Evolutionary conservation across 2,113 vertebrate species (phyloP).

Genomic region (Pseudopodoces humilis): DNA sequence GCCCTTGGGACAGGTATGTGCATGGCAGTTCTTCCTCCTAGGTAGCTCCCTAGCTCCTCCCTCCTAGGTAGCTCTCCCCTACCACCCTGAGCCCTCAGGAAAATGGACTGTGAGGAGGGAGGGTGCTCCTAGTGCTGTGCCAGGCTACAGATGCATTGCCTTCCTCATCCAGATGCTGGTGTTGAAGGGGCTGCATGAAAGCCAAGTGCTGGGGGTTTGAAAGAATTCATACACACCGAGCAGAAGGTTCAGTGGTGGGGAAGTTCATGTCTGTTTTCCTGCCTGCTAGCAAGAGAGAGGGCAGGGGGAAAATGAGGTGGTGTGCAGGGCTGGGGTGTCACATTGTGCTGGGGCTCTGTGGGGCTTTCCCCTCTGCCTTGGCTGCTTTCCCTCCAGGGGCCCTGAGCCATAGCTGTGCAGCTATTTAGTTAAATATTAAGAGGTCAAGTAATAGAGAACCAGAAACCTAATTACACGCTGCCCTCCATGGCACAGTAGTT

Average conservation of each 20-base stretch:
- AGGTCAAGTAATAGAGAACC: neutral
- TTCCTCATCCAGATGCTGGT: rapidly evolving
- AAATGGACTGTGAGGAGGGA: neutral
- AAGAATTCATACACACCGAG: neutral
- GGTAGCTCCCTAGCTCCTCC: neutral
- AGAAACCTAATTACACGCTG: neutral
- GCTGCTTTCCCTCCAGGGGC: neutral
- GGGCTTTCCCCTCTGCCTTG: neutral
- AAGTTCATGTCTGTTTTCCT: neutral
- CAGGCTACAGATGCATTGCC: rapidly evolving
- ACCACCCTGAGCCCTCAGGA: neutral
- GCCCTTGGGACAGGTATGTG: rapidly evolving
- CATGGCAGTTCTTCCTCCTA: neutral
- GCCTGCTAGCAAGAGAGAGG: neutral
- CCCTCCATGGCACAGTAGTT: neutral
- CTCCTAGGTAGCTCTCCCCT: neutral
- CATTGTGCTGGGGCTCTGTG: rapidly evolving
- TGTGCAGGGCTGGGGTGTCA: neutral
- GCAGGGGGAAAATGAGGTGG: neutral
- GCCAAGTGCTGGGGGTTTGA: rapidly evolving
- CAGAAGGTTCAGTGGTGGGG: neutral
- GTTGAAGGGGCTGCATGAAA: neutral
- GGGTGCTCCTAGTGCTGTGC: rapidly evolving
- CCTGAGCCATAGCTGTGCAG: neutral
- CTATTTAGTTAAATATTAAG: slow-evolving; percentile 57